Conservation (phyloP, 2,113 vertebrate species). For the Phyllostomus hastatus region DNA sequence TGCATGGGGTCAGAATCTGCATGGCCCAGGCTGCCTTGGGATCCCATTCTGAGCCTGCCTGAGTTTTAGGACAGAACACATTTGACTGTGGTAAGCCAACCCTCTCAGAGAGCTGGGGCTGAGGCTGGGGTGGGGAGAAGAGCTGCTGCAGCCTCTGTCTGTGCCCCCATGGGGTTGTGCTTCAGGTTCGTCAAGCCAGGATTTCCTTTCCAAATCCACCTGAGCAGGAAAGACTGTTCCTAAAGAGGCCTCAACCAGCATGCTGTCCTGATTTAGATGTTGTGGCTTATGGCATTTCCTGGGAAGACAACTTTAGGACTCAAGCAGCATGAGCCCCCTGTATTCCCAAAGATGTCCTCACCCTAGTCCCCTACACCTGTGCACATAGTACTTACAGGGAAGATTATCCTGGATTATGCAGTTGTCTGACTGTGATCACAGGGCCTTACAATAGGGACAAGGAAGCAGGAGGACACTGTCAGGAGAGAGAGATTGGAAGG, state of each 20-base stretch:
- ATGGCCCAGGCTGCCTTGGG: accelerated
- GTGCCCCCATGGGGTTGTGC: too few relatives aligned
- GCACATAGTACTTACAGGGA: neutral
- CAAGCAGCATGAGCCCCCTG: neutral
- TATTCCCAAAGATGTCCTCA: neutral
- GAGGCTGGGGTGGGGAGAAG: neutral
- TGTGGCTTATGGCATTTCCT: neutral
- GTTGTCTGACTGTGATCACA: neutral
- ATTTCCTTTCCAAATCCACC: neutral
- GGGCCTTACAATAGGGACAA: neutral
- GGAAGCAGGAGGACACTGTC: neutral
- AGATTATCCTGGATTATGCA: neutral
- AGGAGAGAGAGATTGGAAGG: neutral
- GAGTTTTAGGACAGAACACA: neutral
- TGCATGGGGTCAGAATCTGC: neutral
- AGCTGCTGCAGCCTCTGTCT: neutral
- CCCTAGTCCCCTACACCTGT: neutral
- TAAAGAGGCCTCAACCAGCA: neutral
- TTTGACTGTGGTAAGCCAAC: neutral
- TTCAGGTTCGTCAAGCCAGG: neutral
- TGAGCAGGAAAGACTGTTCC: neutral
- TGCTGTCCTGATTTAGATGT: neutral
- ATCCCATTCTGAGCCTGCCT: neutral
- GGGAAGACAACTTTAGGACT: neutral
- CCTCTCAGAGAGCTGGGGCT: neutral